phyloP scores from a whole-genome alignment of 2,888 invertebrate genomes.

The Mylabris sibirica region DNA sequence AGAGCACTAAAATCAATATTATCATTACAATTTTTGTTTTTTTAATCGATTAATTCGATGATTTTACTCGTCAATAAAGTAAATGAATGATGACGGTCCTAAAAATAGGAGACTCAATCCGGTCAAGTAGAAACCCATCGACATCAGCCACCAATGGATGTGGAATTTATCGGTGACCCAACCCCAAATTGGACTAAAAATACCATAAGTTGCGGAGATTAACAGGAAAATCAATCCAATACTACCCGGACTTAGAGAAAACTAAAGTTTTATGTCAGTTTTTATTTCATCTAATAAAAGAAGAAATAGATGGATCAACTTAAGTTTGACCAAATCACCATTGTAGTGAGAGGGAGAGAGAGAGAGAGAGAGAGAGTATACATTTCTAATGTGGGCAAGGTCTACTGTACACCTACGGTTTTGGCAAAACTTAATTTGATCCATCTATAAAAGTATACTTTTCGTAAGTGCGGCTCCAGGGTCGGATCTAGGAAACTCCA shows the following conservation, averaged over 20 bases:
- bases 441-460: too few species aligned
- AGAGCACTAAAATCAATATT: slow-evolving; percentile 65
- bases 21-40: neutral
- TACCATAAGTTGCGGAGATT: slow-evolving; percentile 74
- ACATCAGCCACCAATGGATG: slow-evolving; percentile 77
- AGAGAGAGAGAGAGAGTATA: too few species aligned
- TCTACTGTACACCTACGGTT: too few species aligned
- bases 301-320: too few species aligned
- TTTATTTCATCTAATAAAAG: too few species aligned
- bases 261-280: too few species aligned
- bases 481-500: slow-evolving; percentile 82
- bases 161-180: slow-evolving; percentile 70
- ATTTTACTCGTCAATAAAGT: slow-evolving; percentile 67
- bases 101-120: slow-evolving; percentile 69
- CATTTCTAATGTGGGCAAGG: too few species aligned
- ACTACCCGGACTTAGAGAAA: slow-evolving; percentile 69
- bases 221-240: slow-evolving; percentile 76
- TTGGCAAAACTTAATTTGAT: too few species aligned
- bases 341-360: too few species aligned
- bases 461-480: slow-evolving; percentile 74
- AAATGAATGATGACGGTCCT: slow-evolving; percentile 71
- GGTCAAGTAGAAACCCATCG: slow-evolving; percentile 70
- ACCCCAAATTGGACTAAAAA: slow-evolving; percentile 77
- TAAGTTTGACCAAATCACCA: too few species aligned
- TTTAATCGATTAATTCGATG: slow-evolving; percentile 1